Evolutionary conservation across 1,140 invertebrate genomes (phyloP).

Genomic region (Steinernema feltiae): DNA sequence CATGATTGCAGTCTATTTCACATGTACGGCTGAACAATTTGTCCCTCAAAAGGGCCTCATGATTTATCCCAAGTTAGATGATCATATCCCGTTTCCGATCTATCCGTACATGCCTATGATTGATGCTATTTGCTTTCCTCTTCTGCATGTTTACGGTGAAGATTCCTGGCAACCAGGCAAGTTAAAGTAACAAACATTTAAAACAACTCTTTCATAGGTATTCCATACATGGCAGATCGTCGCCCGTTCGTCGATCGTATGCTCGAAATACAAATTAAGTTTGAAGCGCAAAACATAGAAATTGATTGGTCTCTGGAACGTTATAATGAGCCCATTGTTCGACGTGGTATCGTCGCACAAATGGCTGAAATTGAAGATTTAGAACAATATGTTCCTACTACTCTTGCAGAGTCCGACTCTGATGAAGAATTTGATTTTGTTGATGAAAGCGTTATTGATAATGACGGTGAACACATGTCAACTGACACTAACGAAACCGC

Average conservation of each 20-base stretch:
- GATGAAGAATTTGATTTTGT: not conserved
- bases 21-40: not conserved
- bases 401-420: not conserved
- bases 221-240: not conserved
- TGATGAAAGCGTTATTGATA: too few relatives aligned
- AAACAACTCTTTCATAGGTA: not conserved
- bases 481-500: not conserved
- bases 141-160: not conserved
- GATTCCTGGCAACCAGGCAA: not conserved
- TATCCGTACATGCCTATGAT: not conserved
- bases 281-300: not conserved
- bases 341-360: not conserved
- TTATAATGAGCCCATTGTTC: not conserved
- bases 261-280: not conserved
- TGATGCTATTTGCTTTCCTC: not conserved
- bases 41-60: not conserved
- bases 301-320: not conserved
- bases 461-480: too few relatives aligned
- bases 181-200: not conserved
- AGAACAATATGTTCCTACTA: not conserved
- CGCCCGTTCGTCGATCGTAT: not conserved
- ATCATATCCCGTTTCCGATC: not conserved
- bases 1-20: not conserved
- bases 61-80: not conserved
- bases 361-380: not conserved